Evolutionary conservation across 2,888 invertebrate species (phyloP).

Genomic region (Mimachlamys varia): DNA sequence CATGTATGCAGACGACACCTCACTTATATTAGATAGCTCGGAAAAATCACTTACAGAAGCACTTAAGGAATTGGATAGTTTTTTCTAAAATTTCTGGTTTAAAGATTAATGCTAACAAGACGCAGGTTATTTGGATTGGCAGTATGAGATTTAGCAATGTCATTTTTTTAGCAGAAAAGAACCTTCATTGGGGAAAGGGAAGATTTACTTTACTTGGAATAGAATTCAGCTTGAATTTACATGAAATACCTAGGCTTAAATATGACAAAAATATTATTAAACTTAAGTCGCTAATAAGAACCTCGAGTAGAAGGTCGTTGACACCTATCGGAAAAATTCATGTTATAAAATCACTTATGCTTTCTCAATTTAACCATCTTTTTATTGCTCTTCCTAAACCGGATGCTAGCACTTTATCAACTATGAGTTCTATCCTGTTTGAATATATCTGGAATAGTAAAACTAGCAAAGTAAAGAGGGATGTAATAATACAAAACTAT

Average conservation of each 20-base stretch:
- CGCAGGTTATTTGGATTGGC: constrained; percentile 41
- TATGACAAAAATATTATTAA: constrained; percentile 40
- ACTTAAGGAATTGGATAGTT: neutral
- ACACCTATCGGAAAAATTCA: constrained; percentile 38
- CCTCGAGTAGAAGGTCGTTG: constrained; percentile 17
- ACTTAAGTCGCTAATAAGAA: constrained; percentile 6
- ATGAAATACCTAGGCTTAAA: constrained; percentile 36
- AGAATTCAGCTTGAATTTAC: constrained; percentile 37
- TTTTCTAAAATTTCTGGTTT: constrained; percentile 22
- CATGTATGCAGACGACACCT: constrained; percentile 41
- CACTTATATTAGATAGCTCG: constrained; percentile 37
- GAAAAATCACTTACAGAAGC: neutral
- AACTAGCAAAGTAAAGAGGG: constrained; percentile 7
- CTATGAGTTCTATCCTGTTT: neutral
- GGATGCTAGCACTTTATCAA: neutral
- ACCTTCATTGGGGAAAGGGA: constrained; percentile 37
- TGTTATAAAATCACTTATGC: neutral
- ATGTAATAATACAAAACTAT: neutral
- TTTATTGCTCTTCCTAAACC: constrained; percentile 6
- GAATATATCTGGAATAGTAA: constrained; percentile 2
- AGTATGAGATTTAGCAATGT: constrained; percentile 15
- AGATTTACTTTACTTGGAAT: no score
- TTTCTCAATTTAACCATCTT: constrained; percentile 28
- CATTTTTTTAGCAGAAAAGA: constrained; percentile 12
- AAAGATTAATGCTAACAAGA: constrained; percentile 37